Conservation (phyloP, 2,888 invertebrate species). For the Lampropteryx suffumata region DNA sequence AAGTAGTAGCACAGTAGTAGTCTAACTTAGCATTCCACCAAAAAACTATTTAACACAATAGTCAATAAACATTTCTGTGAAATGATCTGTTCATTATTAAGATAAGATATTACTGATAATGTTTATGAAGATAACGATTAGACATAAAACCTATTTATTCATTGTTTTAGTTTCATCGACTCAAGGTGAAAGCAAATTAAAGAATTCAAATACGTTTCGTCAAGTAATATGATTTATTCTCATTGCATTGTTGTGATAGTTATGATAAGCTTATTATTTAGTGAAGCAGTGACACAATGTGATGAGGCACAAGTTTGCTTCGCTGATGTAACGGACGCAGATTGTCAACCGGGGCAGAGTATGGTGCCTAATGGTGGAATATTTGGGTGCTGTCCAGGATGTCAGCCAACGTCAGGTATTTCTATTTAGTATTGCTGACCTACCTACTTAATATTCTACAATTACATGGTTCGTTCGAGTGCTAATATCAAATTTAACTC, state of each 20-base stretch:
- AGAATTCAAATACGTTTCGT: conserved; percentile 17
- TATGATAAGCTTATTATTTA: conserved; percentile 32
- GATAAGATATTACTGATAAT: conserved; percentile 57
- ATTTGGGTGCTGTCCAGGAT: conserved; percentile 74
- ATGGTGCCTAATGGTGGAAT: conserved; percentile 52
- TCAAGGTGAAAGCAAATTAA: conserved; percentile 29
- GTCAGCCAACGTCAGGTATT: conserved; percentile 44
- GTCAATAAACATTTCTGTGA: conserved; percentile 12
- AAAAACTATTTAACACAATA: too few relatives aligned
- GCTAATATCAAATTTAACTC: conserved; percentile 39
- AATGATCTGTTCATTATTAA: conserved; percentile 37
- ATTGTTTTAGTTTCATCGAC: conserved; percentile 40
- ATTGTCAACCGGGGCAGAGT: conserved; percentile 49
- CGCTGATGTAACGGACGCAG: conserved; percentile 54
- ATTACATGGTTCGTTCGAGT: conserved; percentile 8
- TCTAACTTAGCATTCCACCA: too few relatives aligned
- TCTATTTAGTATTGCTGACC: neutral
- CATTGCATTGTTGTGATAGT: conserved; percentile 28
- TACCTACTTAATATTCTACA: neutral
- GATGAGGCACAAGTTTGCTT: conserved; percentile 60
- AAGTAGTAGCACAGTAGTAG: too few relatives aligned
- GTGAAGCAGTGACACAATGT: conserved; percentile 49
- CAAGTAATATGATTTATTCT: conserved; percentile 26
- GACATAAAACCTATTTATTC: conserved; percentile 36
- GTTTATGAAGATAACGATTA: conserved; percentile 39